Evolutionary conservation across 2,888 invertebrate genomes (phyloP).

Genomic region (Orchesella flavescens): DNA sequence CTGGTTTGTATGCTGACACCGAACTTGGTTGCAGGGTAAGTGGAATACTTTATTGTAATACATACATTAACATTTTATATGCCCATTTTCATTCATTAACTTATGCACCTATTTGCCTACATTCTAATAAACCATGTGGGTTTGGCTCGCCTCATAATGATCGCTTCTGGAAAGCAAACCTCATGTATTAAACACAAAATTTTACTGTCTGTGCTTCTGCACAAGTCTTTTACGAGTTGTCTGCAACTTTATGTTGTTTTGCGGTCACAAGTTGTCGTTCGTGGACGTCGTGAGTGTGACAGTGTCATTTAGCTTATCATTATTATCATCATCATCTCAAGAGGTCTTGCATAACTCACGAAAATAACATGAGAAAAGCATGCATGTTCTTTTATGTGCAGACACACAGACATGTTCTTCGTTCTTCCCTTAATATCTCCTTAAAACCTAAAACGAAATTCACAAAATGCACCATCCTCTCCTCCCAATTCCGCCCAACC

Average conservation of each 20-base stretch:
- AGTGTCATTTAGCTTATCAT: not conserved
- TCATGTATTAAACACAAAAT: not conserved
- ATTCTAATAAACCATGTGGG: too few species aligned
- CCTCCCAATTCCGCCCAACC: slow-evolving; percentile 17
- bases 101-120: too few species aligned
- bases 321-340: not conserved
- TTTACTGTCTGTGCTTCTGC: not conserved
- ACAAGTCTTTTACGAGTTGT: too few species aligned
- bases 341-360: not conserved
- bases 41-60: slow-evolving; percentile 30
- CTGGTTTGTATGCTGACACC: slow-evolving; percentile 90
- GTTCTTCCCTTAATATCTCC: not conserved
- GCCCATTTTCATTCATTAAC: not conserved
- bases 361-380: not conserved
- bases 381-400: not conserved
- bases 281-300: slow-evolving; percentile 1
- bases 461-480: not conserved
- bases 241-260: not conserved
- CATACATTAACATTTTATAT: not conserved
- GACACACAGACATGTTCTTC: not conserved
- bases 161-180: too few species aligned
- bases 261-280: not conserved
- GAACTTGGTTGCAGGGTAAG: slow-evolving; percentile 92
- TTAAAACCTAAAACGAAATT: not conserved
- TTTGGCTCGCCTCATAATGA: too few species aligned